phyloP scores from a whole-genome alignment of 2,113 vertebrate species.

The Xyrauchen texanus region DNA sequence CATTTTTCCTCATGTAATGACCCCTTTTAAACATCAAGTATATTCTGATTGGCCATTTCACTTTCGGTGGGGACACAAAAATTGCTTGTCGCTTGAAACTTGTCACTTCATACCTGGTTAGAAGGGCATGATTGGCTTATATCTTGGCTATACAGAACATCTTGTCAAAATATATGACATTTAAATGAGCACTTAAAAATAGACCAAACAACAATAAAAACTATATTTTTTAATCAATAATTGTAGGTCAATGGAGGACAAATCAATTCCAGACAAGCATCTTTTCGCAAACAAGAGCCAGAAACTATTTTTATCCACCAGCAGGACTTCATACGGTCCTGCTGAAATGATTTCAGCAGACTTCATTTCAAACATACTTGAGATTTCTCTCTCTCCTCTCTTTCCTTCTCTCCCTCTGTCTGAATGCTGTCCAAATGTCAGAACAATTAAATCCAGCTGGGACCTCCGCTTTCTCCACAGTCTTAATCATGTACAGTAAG shows the following conservation, averaged over 20 bases:
- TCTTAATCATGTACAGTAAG: not conserved
- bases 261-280: constrained; percentile 22
- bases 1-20: too few species aligned
- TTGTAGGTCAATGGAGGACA: constrained; percentile 40
- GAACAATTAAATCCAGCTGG: constrained; percentile 11
- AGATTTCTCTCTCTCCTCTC: constrained; percentile 34
- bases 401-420: not conserved
- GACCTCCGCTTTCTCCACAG: constrained; percentile 16
- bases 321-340: constrained; percentile 30
- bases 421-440: constrained; percentile 42
- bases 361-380: constrained; percentile 44
- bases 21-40: too few species aligned
- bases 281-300: constrained; percentile 14
- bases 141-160: not conserved
- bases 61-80: too few species aligned
- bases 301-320: constrained; percentile 43
- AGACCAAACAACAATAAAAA: constrained; percentile 2
- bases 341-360: constrained; percentile 43
- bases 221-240: constrained; percentile 31
- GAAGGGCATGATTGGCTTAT: too few species aligned
- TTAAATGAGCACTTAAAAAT: not conserved
- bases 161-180: not conserved
- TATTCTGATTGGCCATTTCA: too few species aligned
- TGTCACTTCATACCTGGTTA: too few species aligned
- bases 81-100: too few species aligned